Evolutionary conservation across 35 echinoderm and acorn worm species (phyloP).

Genomic region (Nesometra sesokonis): DNA sequence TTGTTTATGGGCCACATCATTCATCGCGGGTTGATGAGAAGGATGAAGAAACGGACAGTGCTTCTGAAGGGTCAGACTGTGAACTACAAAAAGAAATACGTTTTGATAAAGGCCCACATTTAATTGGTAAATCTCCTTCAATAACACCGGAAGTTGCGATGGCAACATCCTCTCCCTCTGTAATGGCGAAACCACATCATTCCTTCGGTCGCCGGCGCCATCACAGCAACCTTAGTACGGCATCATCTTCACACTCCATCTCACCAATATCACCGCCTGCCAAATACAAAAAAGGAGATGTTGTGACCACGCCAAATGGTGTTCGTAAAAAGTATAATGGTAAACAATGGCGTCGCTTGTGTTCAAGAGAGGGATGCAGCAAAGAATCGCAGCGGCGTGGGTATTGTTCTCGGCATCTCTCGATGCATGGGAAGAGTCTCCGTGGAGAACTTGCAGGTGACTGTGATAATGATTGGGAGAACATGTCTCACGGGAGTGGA

Average conservation of each 20-base stretch:
- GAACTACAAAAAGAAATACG: constrained; percentile 78
- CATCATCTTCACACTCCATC: constrained; percentile 50
- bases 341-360: constrained; percentile 91
- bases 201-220: constrained; percentile 42
- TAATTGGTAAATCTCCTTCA: constrained; percentile 11
- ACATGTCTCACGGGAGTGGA: constrained; percentile 39
- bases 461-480: constrained; percentile 69
- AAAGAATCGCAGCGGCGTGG: constrained; percentile 96
- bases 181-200: background rate
- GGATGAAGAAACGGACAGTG: background rate
- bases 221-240: constrained; percentile 74
- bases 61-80: constrained; percentile 54
- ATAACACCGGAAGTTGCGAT: background rate
- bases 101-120: constrained; percentile 30
- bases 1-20: background rate
- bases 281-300: constrained; percentile 81
- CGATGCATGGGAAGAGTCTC: constrained; percentile 60
- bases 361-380: constrained; percentile 87
- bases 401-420: constrained; percentile 95
- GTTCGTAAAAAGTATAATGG: constrained; percentile 96
- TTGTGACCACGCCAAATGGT: constrained; percentile 83
- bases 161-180: background rate
- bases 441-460: constrained; percentile 38
- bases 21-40: background rate
- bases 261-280: constrained; percentile 50